These are phyloP conservation scores for Tipula lateralis DNA, from an alignment of 2,888 invertebrate species.

Conservation along the genomic window DNA sequence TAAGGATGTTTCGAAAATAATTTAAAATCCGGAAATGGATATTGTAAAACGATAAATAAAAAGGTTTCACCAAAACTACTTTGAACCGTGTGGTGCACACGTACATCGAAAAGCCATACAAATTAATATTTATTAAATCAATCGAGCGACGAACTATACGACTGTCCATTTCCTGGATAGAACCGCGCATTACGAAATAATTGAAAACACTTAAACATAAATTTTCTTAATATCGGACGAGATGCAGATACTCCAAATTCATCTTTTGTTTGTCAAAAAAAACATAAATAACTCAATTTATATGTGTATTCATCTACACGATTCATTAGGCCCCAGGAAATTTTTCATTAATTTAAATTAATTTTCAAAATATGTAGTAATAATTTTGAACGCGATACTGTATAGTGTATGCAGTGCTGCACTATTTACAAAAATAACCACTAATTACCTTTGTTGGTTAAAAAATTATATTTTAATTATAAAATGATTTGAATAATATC, in stretches of 20 bases:
- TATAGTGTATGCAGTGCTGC: neutral
- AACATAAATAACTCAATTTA: neutral
- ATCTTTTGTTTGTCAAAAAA: neutral
- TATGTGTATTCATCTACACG: too few species aligned
- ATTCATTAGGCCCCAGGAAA: neutral
- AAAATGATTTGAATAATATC: neutral
- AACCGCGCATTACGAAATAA: neutral
- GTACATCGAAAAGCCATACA: neutral
- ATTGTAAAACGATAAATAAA: neutral
- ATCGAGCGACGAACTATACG: neutral
- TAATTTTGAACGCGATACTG: neutral
- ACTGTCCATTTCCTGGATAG: neutral
- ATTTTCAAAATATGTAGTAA: too few species aligned
- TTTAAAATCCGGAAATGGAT: neutral
- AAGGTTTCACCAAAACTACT: neutral
- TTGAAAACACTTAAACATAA: neutral
- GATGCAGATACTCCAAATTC: neutral
- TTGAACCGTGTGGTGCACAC: neutral
- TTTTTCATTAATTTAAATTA: neutral
- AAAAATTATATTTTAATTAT: neutral
- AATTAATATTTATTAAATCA: neutral
- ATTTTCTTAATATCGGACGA: neutral
- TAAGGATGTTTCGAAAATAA: neutral
- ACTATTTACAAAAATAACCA: too few species aligned
- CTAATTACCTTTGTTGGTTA: neutral